phyloP scores from a whole-genome alignment of 2,113 vertebrate genomes.

The Tachysurus fulvidraco region DNA sequence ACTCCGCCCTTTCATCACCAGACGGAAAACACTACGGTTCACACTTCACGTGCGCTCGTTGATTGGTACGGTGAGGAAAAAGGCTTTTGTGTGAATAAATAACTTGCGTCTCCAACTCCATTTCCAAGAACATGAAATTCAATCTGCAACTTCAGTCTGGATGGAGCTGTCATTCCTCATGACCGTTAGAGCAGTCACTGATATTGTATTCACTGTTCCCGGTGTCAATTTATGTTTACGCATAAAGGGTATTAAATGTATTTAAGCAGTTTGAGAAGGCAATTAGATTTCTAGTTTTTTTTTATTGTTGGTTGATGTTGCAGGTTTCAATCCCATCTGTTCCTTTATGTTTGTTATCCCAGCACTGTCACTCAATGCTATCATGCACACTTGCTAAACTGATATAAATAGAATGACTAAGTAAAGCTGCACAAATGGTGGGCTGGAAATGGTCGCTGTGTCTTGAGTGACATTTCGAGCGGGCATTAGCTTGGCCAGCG shows the following conservation, averaged over 20 bases:
- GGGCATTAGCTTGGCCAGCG: constrained; percentile 59
- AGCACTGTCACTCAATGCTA: constrained; percentile 59
- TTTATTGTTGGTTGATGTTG: not conserved
- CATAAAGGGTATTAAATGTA: constrained; percentile 74
- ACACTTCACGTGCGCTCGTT: constrained; percentile 20
- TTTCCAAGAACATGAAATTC: constrained; percentile 76
- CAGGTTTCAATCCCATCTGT: constrained; percentile 50
- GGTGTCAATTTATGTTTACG: constrained; percentile 73
- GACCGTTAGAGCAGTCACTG: constrained; percentile 71
- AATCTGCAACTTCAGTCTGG: constrained; percentile 70
- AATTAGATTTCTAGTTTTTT: constrained; percentile 42
- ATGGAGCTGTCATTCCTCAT: constrained; percentile 67
- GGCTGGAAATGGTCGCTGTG: constrained; percentile 51
- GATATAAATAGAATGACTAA: constrained; percentile 61
- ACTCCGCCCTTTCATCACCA: constrained; percentile 58
- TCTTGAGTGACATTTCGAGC: constrained; percentile 66
- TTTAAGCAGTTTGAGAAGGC: constrained; percentile 70
- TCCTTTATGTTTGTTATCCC: constrained; percentile 64
- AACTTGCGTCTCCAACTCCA: constrained; percentile 74
- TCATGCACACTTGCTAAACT: constrained; percentile 67
- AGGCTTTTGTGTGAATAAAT: constrained; percentile 65
- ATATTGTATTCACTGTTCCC: constrained; percentile 68
- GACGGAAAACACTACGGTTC: constrained; percentile 35
- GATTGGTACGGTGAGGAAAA: constrained; percentile 17
- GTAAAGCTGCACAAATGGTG: constrained; percentile 54